Evolutionary conservation across 2,113 vertebrate genomes (phyloP).

Genomic region (Actenoides lindsayi): DNA sequence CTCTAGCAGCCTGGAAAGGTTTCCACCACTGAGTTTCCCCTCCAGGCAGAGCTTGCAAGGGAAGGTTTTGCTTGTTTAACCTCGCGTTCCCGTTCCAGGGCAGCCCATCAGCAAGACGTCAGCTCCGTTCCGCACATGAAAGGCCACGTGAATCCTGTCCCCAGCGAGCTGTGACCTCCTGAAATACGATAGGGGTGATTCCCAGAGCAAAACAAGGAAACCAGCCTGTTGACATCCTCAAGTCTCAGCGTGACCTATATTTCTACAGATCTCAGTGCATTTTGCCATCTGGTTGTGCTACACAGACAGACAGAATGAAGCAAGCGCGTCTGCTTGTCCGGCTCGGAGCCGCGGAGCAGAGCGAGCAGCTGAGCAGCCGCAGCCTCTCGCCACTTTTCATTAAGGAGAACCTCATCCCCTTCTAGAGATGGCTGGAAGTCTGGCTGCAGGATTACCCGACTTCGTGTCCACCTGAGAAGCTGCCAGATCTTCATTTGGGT

Average conservation of each 20-base stretch:
- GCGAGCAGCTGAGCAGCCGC: not conserved
- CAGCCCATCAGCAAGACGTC: not conserved
- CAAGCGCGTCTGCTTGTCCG: not conserved
- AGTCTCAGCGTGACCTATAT: not conserved
- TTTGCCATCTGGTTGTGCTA: not conserved
- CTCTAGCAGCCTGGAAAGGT: not conserved
- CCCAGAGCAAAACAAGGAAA: slow-evolving; percentile 27
- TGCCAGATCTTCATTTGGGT: not conserved
- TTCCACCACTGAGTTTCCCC: not conserved
- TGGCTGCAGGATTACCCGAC: not conserved
- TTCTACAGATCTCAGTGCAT: not conserved
- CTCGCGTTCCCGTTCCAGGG: not conserved
- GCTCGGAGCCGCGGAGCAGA: not conserved
- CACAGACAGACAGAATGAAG: not conserved
- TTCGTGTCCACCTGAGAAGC: not conserved
- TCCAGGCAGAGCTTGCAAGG: not conserved
- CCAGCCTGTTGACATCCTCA: not conserved
- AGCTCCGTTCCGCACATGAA: not conserved
- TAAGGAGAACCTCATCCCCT: not conserved
- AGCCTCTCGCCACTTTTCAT: not conserved
- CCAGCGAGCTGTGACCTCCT: not conserved
- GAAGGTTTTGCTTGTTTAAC: not conserved
- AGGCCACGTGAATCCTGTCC: not conserved
- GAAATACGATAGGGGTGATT: not conserved
- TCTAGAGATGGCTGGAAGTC: not conserved